A percentile compares a stretch with the other conserved stretches of the same genome.
Evolutionary conservation across 2,797 vertebrate genomes (phyloP).

Genomic region (Myotis planiceps): DNA sequence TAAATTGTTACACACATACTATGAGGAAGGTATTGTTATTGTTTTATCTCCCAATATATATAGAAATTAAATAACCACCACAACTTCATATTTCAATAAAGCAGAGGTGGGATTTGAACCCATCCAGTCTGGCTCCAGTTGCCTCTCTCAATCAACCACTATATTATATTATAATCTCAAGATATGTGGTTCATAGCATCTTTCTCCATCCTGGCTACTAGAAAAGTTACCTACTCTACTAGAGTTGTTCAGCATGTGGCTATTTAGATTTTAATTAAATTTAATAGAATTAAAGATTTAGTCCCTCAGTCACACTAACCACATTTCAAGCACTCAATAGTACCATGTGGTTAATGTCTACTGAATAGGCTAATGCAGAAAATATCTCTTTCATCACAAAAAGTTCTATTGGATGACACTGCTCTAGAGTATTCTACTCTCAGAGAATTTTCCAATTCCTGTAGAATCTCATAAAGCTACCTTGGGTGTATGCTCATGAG

Average conservation of each 20-base stretch:
- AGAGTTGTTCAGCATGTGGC: background rate
- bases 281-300: background rate
- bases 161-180: background rate
- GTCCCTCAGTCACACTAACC: background rate
- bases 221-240: background rate
- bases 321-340: background rate
- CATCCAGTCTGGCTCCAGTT: background rate
- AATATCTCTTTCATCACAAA: background rate
- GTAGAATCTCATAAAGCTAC: background rate
- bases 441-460: background rate
- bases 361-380: background rate
- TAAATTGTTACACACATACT: background rate
- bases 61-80: background rate
- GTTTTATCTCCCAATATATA: background rate
- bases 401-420: background rate
- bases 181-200: background rate
- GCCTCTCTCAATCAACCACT: background rate
- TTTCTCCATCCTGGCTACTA: background rate
- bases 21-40: background rate
- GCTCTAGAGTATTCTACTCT: background rate
- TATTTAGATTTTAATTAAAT: slow-evolving; percentile 12
- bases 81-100: background rate
- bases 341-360: background rate
- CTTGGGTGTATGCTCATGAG: background rate
- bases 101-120: background rate